Evolutionary conservation across 2,797 vertebrate species (phyloP), one percentile per base, ranked within the genome.

Genomic region (Melanotaenia boesemani): DNA sequence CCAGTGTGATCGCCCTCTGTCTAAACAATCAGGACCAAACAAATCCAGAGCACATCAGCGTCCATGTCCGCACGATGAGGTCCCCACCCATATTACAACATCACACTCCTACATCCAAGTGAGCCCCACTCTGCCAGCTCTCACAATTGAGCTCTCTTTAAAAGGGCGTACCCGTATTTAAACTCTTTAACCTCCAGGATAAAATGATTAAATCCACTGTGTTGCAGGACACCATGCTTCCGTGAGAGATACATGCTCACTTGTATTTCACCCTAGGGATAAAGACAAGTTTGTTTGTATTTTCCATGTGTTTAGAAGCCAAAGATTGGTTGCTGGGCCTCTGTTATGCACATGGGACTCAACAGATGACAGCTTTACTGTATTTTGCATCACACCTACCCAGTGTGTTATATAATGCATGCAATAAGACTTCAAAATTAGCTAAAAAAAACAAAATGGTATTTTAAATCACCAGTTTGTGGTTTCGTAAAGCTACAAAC

Each of bases 51-150:
- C 77, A 74, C 80, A 56, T 56, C 82, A 72, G 77, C 78, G 86
- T 88, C 80, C 73, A 74, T 81, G 84, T 86, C 77, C 84, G 81
- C 81, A 82, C 66, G 66, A 62, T 15, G 60, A 63, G 70, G 68
- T 87, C 87, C 79, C 84, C 90, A 86, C 89, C 87, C 86, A 81
- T 62, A 79, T 89, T 88, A 87, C 82, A 89, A 90, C 88, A 92
- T 90, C 79, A 71, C 4, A 55, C 66, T 82, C 65, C 63, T 72
- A 79, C 79, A 81, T 86, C 86, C 82, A 83, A 64, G 67, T 34
- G 56, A 41, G 70, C 65, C 58, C 18, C 60, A 67, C 46, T 66
- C 37, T 58, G 65, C 73, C 70, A 66, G 50, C 66, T 69, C 70
- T 52, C 64, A 69, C 32, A 8, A 63, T 48, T 37, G 70, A 68